Evolutionary conservation across 2,888 invertebrate genomes (phyloP), one percentile per base, ranked within the genome.

Genomic region (Erebia aethiops): DNA sequence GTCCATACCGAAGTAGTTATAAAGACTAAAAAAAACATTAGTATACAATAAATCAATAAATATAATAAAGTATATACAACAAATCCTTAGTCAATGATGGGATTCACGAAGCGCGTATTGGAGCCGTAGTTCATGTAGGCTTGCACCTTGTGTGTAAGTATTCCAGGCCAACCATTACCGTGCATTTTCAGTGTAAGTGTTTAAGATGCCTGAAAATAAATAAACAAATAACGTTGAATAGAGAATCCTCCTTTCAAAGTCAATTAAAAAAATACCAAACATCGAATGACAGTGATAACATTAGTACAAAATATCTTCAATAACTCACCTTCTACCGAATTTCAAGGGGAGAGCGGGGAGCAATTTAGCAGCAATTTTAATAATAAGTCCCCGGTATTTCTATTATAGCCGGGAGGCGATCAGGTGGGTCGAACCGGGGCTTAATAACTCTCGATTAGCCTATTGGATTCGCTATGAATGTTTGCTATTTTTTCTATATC

Each of bases 341-440:
- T 86, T 85, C 85, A 84, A 90, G 91, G 91, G 91, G 87, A 73
- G 76, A 78, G 89, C 84, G 87, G 89, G 88, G 91, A 91, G 84
- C 91, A 91, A 92, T 92, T 91, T 91, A 91, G 89, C 91, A 93
- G 94, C 92, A 93, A 94, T 93, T 94, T 94, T 93, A 94, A 93
- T 94, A 94, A 93, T 93, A 93, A 93, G 92, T 90, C 91, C 87
- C 85, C 82, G 94, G 94, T 87, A 94, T 94, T 94, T 92, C 93
- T 93, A 93, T 93, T 93, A 93, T 91, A 89, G 89, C 90, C 81
- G 87, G 87, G 87, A 86, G 89, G 87, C 91, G 88, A 92, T 93
- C 93, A 92, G 93, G 92, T 92, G 90, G 91, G 89, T 79, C 84
- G 84, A 81, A 83, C 85, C 84, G 86, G 89, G 90, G 91, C 92